These are phyloP conservation scores for Chromobotia macracanthus DNA, from an alignment of 2,797 vertebrate genomes.

Conservation along the genomic window DNA sequence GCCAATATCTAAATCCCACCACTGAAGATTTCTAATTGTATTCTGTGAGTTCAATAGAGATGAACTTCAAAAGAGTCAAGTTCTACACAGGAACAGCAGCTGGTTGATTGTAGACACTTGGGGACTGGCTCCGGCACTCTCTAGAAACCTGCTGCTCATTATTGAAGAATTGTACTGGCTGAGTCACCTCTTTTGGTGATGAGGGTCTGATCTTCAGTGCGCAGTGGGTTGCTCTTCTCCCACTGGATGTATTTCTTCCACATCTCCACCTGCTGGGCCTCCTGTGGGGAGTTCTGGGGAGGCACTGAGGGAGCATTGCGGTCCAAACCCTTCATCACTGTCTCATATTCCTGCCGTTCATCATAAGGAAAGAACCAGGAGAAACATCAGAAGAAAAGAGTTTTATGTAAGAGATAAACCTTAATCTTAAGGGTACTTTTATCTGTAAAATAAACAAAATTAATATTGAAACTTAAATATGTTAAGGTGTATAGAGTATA, in stretches of 20 bases:
- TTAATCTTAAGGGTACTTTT: no score
- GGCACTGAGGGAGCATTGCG: slow-evolving; percentile 97
- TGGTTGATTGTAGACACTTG: background rate
- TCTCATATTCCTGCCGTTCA: slow-evolving; percentile 90
- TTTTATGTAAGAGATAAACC: no score
- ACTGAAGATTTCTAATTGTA: background rate
- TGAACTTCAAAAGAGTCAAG: no score
- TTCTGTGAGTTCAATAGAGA: background rate
- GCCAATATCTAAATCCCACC: background rate
- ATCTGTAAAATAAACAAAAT: no score
- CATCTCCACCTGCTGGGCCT: slow-evolving; percentile 98
- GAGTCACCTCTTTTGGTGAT: slow-evolving; percentile 96
- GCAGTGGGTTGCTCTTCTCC: slow-evolving; percentile 97
- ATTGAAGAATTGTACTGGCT: background rate
- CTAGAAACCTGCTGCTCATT: background rate
- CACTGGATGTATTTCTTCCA: slow-evolving; percentile 99
- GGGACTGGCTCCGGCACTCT: background rate
- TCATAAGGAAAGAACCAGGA: background rate
- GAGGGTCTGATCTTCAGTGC: slow-evolving; percentile 97
- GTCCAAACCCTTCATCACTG: slow-evolving; percentile 97
- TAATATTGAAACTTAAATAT: no score
- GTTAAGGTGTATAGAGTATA: no score
- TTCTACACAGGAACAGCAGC: background rate
- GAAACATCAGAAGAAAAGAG: no score
- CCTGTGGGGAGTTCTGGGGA: slow-evolving; percentile 96